These are phyloP conservation scores for Tragulus kanchil DNA, from an alignment of 2,113 vertebrate species.

Conservation along the genomic window DNA sequence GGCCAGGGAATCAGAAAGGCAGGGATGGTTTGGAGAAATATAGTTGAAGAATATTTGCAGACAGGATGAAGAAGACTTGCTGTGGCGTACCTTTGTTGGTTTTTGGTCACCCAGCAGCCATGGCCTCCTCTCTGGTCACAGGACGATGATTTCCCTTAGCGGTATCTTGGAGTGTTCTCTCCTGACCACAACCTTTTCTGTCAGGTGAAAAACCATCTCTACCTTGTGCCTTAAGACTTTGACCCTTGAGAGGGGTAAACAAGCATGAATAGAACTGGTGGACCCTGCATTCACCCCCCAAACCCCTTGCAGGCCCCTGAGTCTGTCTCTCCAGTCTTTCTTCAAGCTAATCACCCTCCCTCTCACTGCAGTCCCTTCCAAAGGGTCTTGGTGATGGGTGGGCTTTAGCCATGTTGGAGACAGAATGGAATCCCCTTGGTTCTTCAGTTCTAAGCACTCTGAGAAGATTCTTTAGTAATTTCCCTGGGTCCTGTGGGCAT, in stretches of 20 bases:
- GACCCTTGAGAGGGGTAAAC: not conserved
- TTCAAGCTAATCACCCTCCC: not conserved
- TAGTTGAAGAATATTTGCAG: not conserved
- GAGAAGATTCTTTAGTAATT: not conserved
- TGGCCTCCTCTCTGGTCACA: not conserved
- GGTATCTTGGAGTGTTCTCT: not conserved
- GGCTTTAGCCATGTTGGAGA: not conserved
- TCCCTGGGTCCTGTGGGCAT: not conserved
- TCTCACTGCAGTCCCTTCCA: not conserved
- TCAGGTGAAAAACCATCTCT: not conserved
- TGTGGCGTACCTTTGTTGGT: not conserved
- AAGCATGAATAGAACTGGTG: fast-evolving
- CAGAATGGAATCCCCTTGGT: not conserved
- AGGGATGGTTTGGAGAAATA: not conserved
- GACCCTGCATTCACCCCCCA: not conserved
- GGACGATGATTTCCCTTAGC: not conserved
- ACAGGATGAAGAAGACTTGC: not conserved
- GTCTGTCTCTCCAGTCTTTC: not conserved
- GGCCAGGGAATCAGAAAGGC: not conserved
- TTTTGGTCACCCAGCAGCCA: not conserved
- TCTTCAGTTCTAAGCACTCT: not conserved
- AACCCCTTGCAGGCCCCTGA: not conserved
- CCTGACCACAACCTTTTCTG: not conserved
- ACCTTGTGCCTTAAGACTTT: not conserved
- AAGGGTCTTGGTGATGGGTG: not conserved